Conservation (phyloP, 2,113 vertebrate species). For the Pelusios castaneus region DNA sequence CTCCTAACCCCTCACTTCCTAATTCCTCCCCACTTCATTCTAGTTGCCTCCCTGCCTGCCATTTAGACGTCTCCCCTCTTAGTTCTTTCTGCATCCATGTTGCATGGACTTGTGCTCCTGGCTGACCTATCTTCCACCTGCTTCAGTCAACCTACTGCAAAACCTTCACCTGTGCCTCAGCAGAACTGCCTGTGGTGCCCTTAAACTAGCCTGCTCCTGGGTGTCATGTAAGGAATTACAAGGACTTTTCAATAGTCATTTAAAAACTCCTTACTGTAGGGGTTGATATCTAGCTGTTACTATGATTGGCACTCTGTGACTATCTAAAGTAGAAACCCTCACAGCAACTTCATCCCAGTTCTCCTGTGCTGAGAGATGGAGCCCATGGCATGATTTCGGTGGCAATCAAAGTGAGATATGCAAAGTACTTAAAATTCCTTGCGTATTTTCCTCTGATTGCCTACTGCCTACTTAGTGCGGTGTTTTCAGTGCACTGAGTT, state of each 20-base stretch:
- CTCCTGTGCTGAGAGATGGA: neutral
- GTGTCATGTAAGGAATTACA: neutral
- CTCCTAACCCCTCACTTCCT: accelerated
- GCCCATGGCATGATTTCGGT: too few species aligned
- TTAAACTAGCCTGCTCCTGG: neutral
- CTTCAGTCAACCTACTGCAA: neutral
- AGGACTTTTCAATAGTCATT: neutral
- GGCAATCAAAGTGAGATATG: too few species aligned
- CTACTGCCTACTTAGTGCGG: too few species aligned
- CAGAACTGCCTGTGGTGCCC: neutral
- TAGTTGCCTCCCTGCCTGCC: neutral
- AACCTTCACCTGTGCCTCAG: neutral
- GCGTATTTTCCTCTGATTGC: too few species aligned
- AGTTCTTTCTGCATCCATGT: neutral
- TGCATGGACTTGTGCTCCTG: neutral
- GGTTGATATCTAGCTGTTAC: neutral
- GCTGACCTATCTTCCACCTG: neutral
- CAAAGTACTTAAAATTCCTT: too few species aligned
- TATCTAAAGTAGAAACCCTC: neutral
- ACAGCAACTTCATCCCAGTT: neutral
- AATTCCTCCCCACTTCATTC: neutral
- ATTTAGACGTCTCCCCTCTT: neutral
- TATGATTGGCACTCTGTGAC: neutral
- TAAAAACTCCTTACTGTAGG: neutral
- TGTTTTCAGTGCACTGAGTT: too few species aligned